phyloP scores from a whole-genome alignment of 2,113 vertebrate species.

The Sphaerodactylus townsendi region DNA sequence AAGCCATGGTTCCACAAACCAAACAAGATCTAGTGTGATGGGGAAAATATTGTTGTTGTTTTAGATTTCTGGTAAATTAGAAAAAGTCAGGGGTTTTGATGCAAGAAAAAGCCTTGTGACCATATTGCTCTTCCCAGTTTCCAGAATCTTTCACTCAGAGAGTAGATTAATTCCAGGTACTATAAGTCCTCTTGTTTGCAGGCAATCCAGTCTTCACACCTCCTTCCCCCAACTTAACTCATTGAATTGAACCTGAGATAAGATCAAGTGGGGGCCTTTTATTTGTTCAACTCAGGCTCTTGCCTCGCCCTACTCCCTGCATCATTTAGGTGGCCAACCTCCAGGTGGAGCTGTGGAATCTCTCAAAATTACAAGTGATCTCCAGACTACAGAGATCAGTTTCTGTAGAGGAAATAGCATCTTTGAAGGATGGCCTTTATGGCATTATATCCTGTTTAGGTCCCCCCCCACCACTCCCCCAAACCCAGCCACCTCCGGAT shows the following conservation, averaged over 20 bases:
- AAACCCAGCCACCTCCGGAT: too few species aligned
- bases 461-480: too few species aligned
- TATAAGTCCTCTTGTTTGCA: not conserved
- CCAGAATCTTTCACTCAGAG: not conserved
- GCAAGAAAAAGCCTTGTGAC: not conserved
- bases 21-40: not conserved
- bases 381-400: too few species aligned
- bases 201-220: conserved; percentile 2
- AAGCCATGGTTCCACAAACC: not conserved
- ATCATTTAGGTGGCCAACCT: too few species aligned
- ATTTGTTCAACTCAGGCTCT: too few species aligned
- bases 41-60: not conserved
- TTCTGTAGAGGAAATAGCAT: too few species aligned
- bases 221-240: not conserved
- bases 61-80: not conserved
- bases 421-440: too few species aligned
- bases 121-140: too few species aligned
- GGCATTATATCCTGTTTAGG: too few species aligned
- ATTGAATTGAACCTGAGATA: not conserved
- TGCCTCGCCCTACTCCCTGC: too few species aligned
- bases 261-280: not conserved
- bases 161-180: not conserved
- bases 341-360: too few species aligned
- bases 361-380: too few species aligned
- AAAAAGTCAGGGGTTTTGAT: not conserved